Evolutionary conservation across 2,797 vertebrate species (phyloP), one percentile per base, ranked within the genome.

Genomic region (Notoglanidium macrostoma): DNA sequence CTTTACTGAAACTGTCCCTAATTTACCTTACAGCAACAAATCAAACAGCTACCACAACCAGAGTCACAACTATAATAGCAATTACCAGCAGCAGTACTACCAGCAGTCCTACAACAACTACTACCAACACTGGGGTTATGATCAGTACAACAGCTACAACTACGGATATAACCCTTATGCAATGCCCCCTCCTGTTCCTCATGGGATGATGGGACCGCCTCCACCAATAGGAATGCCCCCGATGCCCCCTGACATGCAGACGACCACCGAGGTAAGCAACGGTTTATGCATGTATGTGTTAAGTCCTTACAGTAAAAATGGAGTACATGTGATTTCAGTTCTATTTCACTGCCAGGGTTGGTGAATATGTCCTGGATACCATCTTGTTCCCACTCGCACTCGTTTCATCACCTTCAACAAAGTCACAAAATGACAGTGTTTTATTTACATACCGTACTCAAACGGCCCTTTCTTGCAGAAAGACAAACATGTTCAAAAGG

Each of bases 111-210:
- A 93, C 86, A 94, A 93, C 86, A 92, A 93, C 76, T 92, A 96
- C 92, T 97, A 96, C 86, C 91, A 96, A 0, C 96, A 96, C 90
- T 97, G 97, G 97, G 95, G 93, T 51, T 98, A 98, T 0, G 97
- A 98, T 92, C 96, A 97, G 92, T 97, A 97, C 88, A 88, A 91
- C 14, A 91, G 92, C 84, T 96, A 96, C 83, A 95, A 87, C 89
- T 91, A 90, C 0, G 94, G 93, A 35, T 96, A 96, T 12, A 94
- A 93, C 15, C 91, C 95, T 14, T 97, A 96, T 67, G 95, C 95
- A 57, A 95, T 92, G 93, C 97, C 96, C 55, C 97, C 96, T 89
- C 96, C 94, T 51, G 94, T 94, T 87, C 94, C 91, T 40, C 90
- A 91, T 6, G 93, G 95, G 68, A 96, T 95, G 92, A 94, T 95